Percentiles rank a stretch among this genome's conserved stretches.
These are phyloP conservation scores for Lycaena phlaeas DNA, from an alignment of 2,888 invertebrate species.

Conservation along the genomic window DNA sequence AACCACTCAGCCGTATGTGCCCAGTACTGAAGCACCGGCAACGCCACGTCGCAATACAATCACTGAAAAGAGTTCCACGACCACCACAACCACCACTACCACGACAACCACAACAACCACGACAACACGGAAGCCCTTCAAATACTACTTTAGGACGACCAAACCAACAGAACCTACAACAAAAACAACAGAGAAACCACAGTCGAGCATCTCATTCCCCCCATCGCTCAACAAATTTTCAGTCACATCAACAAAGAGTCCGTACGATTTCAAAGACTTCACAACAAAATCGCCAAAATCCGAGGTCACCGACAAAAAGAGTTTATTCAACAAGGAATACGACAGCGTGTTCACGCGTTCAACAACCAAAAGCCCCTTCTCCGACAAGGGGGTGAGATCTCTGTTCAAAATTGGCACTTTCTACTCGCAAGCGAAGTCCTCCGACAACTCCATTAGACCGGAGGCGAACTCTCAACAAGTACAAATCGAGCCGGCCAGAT, in stretches of 20 bases:
- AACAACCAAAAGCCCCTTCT: conserved; percentile 70
- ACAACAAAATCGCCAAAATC: conserved; percentile 40
- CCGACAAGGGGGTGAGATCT: conserved; percentile 48
- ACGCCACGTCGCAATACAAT: conserved; percentile 33
- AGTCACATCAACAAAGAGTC: conserved; percentile 68
- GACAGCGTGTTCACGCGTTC: conserved; percentile 47
- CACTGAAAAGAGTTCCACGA: conserved; percentile 26
- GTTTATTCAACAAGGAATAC: conserved; percentile 53
- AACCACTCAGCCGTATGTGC: conserved; percentile 58
- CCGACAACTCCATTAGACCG: conserved; percentile 60
- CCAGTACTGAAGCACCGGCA: conserved; percentile 45
- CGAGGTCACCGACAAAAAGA: conserved; percentile 32
- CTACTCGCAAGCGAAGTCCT: conserved; percentile 58
- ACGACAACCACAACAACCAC: conserved; percentile 28
- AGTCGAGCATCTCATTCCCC: conserved; percentile 25
- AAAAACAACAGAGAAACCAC: conserved; percentile 32
- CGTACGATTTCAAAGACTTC: conserved; percentile 68
- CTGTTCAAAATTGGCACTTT: conserved; percentile 62
- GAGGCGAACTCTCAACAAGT: conserved; percentile 66
- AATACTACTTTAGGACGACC: conserved; percentile 24
- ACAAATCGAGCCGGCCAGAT: conserved; percentile 59
- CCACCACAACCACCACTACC: no score
- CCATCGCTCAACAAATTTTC: conserved; percentile 50
- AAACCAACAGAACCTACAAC: conserved; percentile 27
- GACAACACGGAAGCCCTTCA: conserved; percentile 35